Base-by-base conservation (phyloP, 2,888 invertebrate species). In the Mechanitis messenoides region DNA sequence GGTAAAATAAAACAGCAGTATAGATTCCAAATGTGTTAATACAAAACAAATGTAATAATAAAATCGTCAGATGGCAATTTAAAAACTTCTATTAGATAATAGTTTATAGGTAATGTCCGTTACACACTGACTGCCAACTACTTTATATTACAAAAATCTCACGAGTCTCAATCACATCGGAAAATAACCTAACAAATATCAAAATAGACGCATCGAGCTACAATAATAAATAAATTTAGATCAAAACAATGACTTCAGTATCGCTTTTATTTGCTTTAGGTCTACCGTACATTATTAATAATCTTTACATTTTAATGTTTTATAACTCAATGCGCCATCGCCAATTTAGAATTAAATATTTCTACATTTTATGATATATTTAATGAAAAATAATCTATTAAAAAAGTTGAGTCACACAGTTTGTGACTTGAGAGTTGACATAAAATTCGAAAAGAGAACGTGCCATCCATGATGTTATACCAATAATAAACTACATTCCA, bases 21-120 rank as follows among this genome's bases (percentile, higher is more conserved):
- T 78, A 82, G 86, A 87, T 85, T 88, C 86, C 85, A 89, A 89
- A 85, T 87, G 84, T 90, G 88, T 87, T 88, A 88, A 87, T 88
- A 89, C 81, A 88, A 89, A 90, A 88, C 86, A 85, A 83, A 87
- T 83, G 80, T 85, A 86, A 83, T 85, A 85, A 84, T 85, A 85
- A 84, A 87, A 85, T 85, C 83, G 84, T 84, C 85, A 74, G 82
- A 73, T 84, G 85, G 84, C 87, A 87, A 87, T 87, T 87, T 84
- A 81, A 83, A 85, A 84, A 84, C 82, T 76, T 80, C 83, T 84
- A 86, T 82, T 74, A 77, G 81, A 81, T 83, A 84, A 81, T 82
- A 85, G 80, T 82, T 76, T 75, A 77, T 74, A 76, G 72, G 72
- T 71, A 69, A 70, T 70, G 68, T 62, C 66, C 62, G 60, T 62